These are phyloP conservation scores for Tinea semifulvella DNA, from an alignment of 2,888 invertebrate species.

Conservation along the genomic window DNA sequence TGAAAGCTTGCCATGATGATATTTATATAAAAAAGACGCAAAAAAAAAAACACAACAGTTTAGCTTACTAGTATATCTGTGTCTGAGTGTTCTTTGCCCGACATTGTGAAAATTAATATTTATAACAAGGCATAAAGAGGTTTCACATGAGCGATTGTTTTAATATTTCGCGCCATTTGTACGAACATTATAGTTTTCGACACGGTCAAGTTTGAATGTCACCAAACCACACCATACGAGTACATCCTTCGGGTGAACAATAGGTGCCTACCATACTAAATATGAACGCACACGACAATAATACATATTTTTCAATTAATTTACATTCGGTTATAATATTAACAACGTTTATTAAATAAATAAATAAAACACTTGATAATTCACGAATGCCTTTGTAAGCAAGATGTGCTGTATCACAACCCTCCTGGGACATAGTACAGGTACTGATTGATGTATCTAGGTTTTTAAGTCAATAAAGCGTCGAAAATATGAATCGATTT, in stretches of 20 bases:
- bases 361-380: too few species aligned
- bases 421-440: too few species aligned
- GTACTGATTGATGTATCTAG: too few species aligned
- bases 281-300: not conserved
- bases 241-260: not conserved
- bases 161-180: constrained; percentile 36
- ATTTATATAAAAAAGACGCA: too few species aligned
- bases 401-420: too few species aligned
- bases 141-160: constrained; percentile 30
- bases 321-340: too few species aligned
- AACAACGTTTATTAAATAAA: too few species aligned
- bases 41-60: not conserved
- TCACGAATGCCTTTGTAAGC: too few species aligned
- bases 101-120: constrained; percentile 31
- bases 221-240: constrained; percentile 23
- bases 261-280: not conserved
- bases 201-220: constrained; percentile 58
- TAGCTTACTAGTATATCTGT: not conserved
- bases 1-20: too few species aligned
- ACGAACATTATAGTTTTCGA: constrained; percentile 29
- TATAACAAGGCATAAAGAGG: constrained; percentile 24
- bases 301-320: too few species aligned
- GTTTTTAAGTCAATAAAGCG: too few species aligned
- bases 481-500: too few species aligned
- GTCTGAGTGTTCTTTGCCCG: constrained; percentile 26